phyloP scores from a whole-genome alignment of 2,888 invertebrate genomes.

The Brenthis hecate region DNA sequence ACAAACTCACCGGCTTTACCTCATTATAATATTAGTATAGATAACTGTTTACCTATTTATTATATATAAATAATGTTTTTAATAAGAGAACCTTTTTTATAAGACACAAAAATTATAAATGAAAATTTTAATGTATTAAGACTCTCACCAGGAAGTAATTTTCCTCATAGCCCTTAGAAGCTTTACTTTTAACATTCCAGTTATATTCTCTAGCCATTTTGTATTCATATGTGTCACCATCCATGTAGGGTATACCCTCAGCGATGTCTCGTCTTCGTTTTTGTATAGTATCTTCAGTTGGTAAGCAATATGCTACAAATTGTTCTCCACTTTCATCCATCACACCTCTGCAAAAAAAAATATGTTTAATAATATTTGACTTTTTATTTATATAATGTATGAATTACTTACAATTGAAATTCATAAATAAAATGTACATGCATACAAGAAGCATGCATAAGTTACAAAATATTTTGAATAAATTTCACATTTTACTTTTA shows the following conservation, averaged over 20 bases:
- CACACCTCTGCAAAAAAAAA: constrained; percentile 89
- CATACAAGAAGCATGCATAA: too few species aligned
- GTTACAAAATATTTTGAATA: too few species aligned
- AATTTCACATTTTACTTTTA: too few species aligned
- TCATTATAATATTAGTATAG: too few species aligned
- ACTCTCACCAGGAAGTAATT: constrained; percentile 92
- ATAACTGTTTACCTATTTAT: too few species aligned
- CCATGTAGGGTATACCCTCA: constrained; percentile 90
- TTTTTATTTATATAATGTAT: not conserved
- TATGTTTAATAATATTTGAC: not conserved
- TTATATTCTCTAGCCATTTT: constrained; percentile 99
- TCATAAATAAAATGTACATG: too few species aligned
- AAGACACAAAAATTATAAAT: not conserved
- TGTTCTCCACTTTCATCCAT: constrained; percentile 99
- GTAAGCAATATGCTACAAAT: constrained; percentile 99
- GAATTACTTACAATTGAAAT: too few species aligned
- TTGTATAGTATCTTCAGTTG: constrained; percentile 94
- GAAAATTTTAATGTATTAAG: not conserved
- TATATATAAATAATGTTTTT: too few species aligned
- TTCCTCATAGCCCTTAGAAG: constrained; percentile 97
- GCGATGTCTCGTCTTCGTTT: constrained; percentile 93
- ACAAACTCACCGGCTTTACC: too few species aligned
- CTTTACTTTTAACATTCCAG: constrained; percentile 99
- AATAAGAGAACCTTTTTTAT: too few species aligned
- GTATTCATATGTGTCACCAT: constrained; percentile 97